Conservation (phyloP, 2,888 invertebrate species). For the Archaeoteleia sp. region DNA sequence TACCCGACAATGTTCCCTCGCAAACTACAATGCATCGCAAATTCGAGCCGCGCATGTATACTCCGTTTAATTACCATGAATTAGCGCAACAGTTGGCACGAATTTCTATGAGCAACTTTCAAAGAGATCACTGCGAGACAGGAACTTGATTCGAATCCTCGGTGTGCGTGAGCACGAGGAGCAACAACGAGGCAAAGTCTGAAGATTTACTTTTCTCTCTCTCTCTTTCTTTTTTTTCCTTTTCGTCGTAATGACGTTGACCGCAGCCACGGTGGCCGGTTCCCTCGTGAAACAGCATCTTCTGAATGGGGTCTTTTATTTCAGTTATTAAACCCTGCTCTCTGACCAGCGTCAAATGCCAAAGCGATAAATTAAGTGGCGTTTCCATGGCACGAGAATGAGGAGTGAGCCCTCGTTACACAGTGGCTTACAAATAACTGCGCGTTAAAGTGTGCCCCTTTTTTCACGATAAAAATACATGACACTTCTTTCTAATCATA, state of each 20-base stretch:
- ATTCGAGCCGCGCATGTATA: constrained; percentile 42
- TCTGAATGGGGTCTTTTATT: constrained; percentile 13
- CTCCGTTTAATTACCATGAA: constrained; percentile 46
- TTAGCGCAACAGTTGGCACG: constrained; percentile 43
- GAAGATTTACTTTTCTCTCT: background rate
- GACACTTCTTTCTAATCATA: constrained; percentile 34
- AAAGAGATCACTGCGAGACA: constrained; percentile 43
- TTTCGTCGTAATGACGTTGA: constrained; percentile 19
- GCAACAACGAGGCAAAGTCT: too few relatives aligned
- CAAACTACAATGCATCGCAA: constrained; percentile 43
- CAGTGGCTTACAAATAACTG: background rate
- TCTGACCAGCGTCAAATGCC: background rate
- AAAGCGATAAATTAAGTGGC: constrained; percentile 25
- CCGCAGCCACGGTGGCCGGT: constrained; percentile 17
- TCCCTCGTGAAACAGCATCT: background rate
- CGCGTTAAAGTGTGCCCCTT: background rate
- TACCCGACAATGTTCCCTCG: constrained; percentile 38
- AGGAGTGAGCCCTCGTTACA: background rate
- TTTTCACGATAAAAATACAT: constrained; percentile 3
- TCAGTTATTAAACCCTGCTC: constrained; percentile 17
- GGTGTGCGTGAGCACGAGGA: too few relatives aligned
- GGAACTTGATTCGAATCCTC: too few relatives aligned
- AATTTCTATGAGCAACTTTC: constrained; percentile 45
- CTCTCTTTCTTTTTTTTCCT: constrained; percentile 3
- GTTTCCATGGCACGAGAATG: constrained; percentile 6